These are phyloP conservation scores for Siniperca chuatsi DNA, from an alignment of 2,113 vertebrate genomes.

Conservation along the genomic window DNA sequence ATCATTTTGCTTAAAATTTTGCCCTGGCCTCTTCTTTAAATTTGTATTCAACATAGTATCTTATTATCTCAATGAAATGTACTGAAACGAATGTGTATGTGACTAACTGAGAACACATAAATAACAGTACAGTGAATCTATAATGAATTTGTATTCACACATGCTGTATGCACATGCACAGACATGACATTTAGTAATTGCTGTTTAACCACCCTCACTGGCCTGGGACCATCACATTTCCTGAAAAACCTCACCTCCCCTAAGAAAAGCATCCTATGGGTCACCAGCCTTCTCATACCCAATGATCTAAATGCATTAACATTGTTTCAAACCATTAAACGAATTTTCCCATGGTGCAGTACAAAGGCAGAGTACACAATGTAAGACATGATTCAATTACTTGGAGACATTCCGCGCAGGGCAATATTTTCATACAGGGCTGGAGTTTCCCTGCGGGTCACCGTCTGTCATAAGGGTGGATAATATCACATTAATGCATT, in stretches of 20 bases:
- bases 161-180: neutral
- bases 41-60: no score
- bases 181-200: slow-evolving; percentile 7
- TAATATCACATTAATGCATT: slow-evolving; percentile 70
- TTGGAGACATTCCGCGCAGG: slow-evolving; percentile 30
- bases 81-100: no score
- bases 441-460: slow-evolving; percentile 46
- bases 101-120: neutral
- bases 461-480: slow-evolving; percentile 37
- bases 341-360: slow-evolving; percentile 36
- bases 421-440: slow-evolving; percentile 59
- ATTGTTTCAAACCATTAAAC: slow-evolving; percentile 63
- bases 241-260: slow-evolving; percentile 2
- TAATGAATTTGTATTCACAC: neutral
- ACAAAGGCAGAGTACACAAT: slow-evolving; percentile 47
- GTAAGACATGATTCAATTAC: slow-evolving; percentile 64
- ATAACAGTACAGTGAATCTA: neutral
- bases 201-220: neutral
- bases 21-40: no score
- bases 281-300: slow-evolving; percentile 18
- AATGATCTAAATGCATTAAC: slow-evolving; percentile 48
- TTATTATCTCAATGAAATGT: no score
- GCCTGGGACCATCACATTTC: neutral
- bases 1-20: no score
- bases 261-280: neutral